These are phyloP conservation scores for Trididemnum nubilum DNA, from an alignment of 23 tunicate species.

Conservation along the genomic window DNA sequence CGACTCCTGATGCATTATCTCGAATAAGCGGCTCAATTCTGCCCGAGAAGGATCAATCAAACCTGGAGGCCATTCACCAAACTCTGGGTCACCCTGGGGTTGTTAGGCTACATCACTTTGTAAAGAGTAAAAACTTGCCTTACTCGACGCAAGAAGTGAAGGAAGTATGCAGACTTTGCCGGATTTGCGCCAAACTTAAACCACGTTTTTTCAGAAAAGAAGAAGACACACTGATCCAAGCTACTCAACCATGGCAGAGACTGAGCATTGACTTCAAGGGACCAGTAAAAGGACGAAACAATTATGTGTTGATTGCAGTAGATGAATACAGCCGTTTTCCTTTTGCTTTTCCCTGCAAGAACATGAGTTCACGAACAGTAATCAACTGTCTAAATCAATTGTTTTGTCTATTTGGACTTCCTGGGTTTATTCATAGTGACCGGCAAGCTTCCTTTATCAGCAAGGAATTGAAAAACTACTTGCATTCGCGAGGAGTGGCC, in stretches of 20 bases:
- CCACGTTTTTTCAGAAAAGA: neutral
- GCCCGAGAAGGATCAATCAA: neutral
- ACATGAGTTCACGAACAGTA: neutral
- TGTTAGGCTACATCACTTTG: neutral
- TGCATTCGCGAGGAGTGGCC: too few relatives aligned
- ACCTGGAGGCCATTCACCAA: neutral
- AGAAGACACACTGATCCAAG: neutral
- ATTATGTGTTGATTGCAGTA: neutral
- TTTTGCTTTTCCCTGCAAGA: neutral
- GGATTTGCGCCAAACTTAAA: conserved; percentile 2
- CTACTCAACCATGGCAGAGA: conserved; percentile 1
- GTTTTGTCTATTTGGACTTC: neutral
- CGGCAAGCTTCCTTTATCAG: too few relatives aligned
- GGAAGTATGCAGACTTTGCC: neutral
- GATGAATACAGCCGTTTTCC: neutral
- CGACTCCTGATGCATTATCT: neutral
- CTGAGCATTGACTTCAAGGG: conserved; percentile 15
- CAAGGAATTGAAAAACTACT: too few relatives aligned
- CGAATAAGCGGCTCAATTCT: neutral
- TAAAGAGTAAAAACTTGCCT: neutral
- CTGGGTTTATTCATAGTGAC: neutral
- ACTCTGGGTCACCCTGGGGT: neutral
- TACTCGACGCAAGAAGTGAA: neutral
- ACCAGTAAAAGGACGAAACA: neutral
- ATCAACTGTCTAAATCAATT: neutral